Evolutionary conservation across 2,113 vertebrate genomes (phyloP), one percentile per base, ranked within the genome.

Genomic region (Merops nubicus): DNA sequence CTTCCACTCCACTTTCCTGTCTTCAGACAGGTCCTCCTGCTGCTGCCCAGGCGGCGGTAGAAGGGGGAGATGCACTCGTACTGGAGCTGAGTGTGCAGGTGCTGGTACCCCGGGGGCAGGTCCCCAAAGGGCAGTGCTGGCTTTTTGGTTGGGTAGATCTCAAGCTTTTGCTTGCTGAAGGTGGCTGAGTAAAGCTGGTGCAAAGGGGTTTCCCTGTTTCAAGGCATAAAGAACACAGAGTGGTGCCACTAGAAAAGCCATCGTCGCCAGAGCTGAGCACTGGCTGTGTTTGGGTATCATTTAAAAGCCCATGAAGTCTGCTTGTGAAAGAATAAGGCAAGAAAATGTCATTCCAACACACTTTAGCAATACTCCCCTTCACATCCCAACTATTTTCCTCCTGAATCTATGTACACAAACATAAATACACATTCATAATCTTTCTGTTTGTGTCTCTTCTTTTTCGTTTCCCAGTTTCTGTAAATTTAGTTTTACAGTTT

Each of bases 1-100:
- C 98, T 98, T 36, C 99, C 99, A 45, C 99, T 99, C 99, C 99
- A 99, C 96, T 99, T 99, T 16, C 99, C 99, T 4, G 99, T 99
- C 97, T 99, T 99, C 56, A 99, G 97, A 95, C 99, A 99, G 2
- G 99, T 99, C 87, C 99, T 99, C 16, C 99, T 98, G 89, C 98
- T 97, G 96, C 99, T 99, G 57, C 99, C 99, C 54, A 98, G 97
- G 90, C 99, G 99, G 15, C 98, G 98, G 96, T 99, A 99, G 97
- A 98, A 99, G 3, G 98, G 98, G 17, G 99, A 99, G 17, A 98
- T 97, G 40, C 99, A 99, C 38, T 99, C 99, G 0, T 99, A 99
- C 92, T 99, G 98, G 26, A 99, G 98, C 72, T 99, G 99, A 5
- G 99, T 98, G 97, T 99, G 99, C 70, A 99, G 97, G 31, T 98